phyloP scores from a whole-genome alignment of 2,888 invertebrate species.

The Melipona beecheii region DNA sequence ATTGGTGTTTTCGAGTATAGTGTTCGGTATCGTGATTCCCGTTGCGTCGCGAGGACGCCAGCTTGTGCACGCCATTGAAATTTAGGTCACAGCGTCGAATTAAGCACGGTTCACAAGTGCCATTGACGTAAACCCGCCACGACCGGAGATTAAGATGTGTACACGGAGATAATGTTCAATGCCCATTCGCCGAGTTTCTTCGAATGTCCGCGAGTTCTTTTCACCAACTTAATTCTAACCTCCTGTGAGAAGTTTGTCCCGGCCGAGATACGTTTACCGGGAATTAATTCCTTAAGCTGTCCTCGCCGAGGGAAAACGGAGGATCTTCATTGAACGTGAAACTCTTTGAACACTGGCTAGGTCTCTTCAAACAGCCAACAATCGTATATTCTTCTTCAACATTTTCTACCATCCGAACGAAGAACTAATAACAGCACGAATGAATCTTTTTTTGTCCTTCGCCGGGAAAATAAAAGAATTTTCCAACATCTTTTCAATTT shows the following conservation, averaged over 20 bases:
- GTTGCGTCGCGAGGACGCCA: slow-evolving; percentile 36
- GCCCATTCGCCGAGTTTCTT: slow-evolving; percentile 63
- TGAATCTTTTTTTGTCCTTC: no score
- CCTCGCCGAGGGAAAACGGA: background rate
- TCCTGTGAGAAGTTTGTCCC: slow-evolving; percentile 63
- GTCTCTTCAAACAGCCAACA: background rate
- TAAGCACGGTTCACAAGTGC: slow-evolving; percentile 73
- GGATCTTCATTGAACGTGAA: background rate
- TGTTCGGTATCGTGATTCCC: slow-evolving; percentile 34
- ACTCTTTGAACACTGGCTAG: no score
- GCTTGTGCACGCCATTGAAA: slow-evolving; percentile 53
- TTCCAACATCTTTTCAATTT: background rate
- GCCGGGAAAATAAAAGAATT: background rate
- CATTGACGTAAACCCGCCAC: slow-evolving; percentile 69
- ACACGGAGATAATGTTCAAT: slow-evolving; percentile 64
- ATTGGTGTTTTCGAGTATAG: background rate
- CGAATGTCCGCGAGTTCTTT: slow-evolving; percentile 62
- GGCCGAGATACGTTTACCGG: slow-evolving; percentile 33
- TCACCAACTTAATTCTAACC: slow-evolving; percentile 46
- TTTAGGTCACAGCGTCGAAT: slow-evolving; percentile 68
- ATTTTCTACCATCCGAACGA: background rate
- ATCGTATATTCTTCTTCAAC: background rate
- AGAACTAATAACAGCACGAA: no score
- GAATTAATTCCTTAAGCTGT: slow-evolving; percentile 57
- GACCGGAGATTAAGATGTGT: slow-evolving; percentile 71